These are phyloP conservation scores for Xenentodon cancila DNA, from an alignment of 2,797 vertebrate species.

Conservation along the genomic window DNA sequence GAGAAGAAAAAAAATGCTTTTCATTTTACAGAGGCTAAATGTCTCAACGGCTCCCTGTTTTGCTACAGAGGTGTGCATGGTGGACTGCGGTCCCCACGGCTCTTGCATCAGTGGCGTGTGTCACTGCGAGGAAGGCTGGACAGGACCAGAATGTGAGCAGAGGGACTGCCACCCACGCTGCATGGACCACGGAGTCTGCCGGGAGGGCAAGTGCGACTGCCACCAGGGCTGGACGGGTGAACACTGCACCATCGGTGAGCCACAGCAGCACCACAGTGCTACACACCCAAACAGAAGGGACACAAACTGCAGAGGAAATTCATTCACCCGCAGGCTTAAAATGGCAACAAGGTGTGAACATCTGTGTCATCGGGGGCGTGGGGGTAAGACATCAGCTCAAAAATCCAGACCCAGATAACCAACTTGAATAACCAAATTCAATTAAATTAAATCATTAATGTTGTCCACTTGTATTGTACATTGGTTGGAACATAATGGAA, in stretches of 20 bases:
- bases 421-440: no score
- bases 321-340: slow-evolving; percentile 45
- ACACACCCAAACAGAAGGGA: slow-evolving; percentile 47
- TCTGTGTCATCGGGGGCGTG: slow-evolving; percentile 42
- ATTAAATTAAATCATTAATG: no score
- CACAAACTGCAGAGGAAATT: slow-evolving; percentile 42
- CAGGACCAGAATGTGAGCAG: slow-evolving; percentile 89
- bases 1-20: neutral
- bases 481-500: no score
- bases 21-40: slow-evolving; percentile 32
- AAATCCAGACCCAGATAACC: no score
- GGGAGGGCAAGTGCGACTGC: slow-evolving; percentile 96
- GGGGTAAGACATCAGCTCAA: slow-evolving; percentile 14
- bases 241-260: slow-evolving; percentile 98
- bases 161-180: slow-evolving; percentile 96
- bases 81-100: slow-evolving; percentile 92
- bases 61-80: slow-evolving; percentile 88
- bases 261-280: slow-evolving; percentile 37
- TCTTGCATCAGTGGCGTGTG: slow-evolving; percentile 93
- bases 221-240: slow-evolving; percentile 99
- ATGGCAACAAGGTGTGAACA: slow-evolving; percentile 70
- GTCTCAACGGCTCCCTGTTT: slow-evolving; percentile 43
- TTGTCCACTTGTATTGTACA: no score
- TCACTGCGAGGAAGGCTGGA: slow-evolving; percentile 97
- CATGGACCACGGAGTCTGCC: slow-evolving; percentile 94